These are phyloP conservation scores for Coenobita brevimanus DNA, from an alignment of 1,140 invertebrate genomes.

Conservation along the genomic window DNA sequence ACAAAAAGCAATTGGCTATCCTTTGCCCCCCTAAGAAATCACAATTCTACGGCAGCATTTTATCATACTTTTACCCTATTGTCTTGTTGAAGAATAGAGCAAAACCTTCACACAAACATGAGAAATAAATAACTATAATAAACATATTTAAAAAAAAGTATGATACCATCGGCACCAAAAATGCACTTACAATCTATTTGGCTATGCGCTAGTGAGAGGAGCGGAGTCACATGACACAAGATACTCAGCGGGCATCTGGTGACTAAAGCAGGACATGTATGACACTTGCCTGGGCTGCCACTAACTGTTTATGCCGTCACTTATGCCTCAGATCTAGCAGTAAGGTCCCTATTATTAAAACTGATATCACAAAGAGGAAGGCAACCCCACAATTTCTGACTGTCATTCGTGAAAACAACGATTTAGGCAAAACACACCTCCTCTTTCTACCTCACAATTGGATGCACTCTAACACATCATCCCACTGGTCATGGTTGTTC, in stretches of 20 bases:
- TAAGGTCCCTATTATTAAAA: too few relatives aligned
- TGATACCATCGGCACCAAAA: slow-evolving; percentile 52
- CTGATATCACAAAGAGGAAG: too few relatives aligned
- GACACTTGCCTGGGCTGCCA: slow-evolving; percentile 57
- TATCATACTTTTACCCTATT: slow-evolving; percentile 12
- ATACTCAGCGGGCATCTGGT: slow-evolving; percentile 46
- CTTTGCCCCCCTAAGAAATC: slow-evolving; percentile 31
- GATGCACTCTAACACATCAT: too few relatives aligned
- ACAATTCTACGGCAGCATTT: slow-evolving; percentile 40
- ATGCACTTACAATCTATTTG: slow-evolving; percentile 68
- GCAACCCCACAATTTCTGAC: too few relatives aligned
- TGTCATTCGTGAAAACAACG: too few relatives aligned
- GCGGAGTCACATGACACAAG: slow-evolving; percentile 58
- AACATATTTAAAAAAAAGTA: slow-evolving; percentile 24
- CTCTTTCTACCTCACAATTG: too few relatives aligned
- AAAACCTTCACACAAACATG: slow-evolving; percentile 34
- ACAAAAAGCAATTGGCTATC: slow-evolving; percentile 32
- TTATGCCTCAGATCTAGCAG: slow-evolving; percentile 55
- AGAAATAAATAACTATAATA: slow-evolving; percentile 54
- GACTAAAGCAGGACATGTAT: slow-evolving; percentile 56
- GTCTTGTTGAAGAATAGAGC: slow-evolving; percentile 13
- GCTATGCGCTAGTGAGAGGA: slow-evolving; percentile 65
- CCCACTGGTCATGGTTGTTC: too few relatives aligned
- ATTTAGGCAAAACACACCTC: too few relatives aligned
- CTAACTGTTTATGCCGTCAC: slow-evolving; percentile 34